Base-by-base conservation (phyloP, 2,797 vertebrate species). In the Diplodus puntazzo region DNA sequence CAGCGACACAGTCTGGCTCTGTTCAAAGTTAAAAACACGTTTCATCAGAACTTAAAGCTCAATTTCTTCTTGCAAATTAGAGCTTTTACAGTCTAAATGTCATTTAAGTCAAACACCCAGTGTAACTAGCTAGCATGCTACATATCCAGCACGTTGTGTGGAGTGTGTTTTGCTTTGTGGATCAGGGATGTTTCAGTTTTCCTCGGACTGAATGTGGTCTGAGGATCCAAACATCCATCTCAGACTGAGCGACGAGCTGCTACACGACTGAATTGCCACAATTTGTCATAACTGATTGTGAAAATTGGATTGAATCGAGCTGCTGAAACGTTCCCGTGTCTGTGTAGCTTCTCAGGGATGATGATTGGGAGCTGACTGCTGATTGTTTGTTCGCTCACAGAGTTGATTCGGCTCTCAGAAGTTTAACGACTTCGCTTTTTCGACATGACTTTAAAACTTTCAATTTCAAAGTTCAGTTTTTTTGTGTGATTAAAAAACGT, bases 201-300 rank as follows among this genome's bases (percentile, higher is more conserved):
- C 66, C 66, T 45, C 39, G 27, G 48, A 76, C 49, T 76, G n/a
- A 63, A 52, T 13, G 23, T 69, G 8, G 21, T 50, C 59, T 69
- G 11, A 20, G 13, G 14, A 55, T 10, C 34, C 49, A 53, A 8
- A 42, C 61, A 13, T 59, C 23, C 25, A 39, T 8, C 20, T 27
- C 4, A 58, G 21, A n/a, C 21, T 9, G 42, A 61, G 3, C 13
- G 20, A 49, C n/a, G 13, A 54, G 60, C 16, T 10, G n/a, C 6
- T 10, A 23, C 46, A 55, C 0, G 4, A 23, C 46, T 3, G 5
- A 43, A 60, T 52, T 55, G 55, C 2, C 11, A 21, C 73, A 54
- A 46, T 68, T 46, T 46, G 39, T 68, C 49, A 39, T 11, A 27
- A 30, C 10, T 43, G 60, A 64, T 65, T 74, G 23, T 53, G 3